These are phyloP conservation scores for Harmothoe impar DNA, from an alignment of 2,888 invertebrate species.

Conservation along the genomic window DNA sequence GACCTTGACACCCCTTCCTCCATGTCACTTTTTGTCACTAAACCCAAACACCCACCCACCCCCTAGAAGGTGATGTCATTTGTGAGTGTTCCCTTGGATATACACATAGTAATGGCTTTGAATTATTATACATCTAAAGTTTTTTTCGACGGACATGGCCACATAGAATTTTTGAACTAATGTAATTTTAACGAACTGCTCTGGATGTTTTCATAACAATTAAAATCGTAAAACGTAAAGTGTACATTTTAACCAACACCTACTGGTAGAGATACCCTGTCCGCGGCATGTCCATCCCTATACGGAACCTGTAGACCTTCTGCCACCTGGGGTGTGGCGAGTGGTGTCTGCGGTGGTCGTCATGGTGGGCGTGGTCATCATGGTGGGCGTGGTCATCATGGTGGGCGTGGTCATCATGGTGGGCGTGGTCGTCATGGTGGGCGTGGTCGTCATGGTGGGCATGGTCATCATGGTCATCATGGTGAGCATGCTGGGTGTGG, in stretches of 20 bases:
- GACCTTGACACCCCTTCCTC: no score
- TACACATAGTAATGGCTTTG: not conserved
- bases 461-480: not conserved
- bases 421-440: not conserved
- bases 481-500: not conserved
- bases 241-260: no score
- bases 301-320: constrained; percentile 5
- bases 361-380: not conserved
- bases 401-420: not conserved
- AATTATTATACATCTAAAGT: not conserved
- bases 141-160: no score
- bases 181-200: no score
- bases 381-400: not conserved
- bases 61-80: no score
- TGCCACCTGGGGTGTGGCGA: not conserved
- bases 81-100: no score
- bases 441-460: not conserved
- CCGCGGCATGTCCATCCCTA: constrained; percentile 38
- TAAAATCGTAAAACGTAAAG: no score
- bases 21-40: no score
- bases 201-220: no score
- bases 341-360: not conserved
- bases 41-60: no score
- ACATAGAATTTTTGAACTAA: no score
- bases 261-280: constrained; percentile 40